phyloP scores from a whole-genome alignment of 2,888 invertebrate genomes.

The Octonoba sinensis region DNA sequence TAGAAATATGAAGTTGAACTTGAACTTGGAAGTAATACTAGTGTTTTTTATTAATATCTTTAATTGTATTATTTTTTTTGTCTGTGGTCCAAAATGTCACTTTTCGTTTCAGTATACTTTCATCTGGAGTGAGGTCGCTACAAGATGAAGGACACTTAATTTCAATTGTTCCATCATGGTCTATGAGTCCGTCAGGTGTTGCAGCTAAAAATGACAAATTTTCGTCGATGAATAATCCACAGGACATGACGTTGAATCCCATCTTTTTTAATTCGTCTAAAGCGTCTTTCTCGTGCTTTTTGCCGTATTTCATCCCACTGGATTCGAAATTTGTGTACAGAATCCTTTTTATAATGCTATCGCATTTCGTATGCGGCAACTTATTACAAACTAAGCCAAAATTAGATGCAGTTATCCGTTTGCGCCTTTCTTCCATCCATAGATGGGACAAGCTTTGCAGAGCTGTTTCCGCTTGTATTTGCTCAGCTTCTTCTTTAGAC shows the following conservation, averaged over 20 bases:
- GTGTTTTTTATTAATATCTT: not conserved
- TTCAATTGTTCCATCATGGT: not conserved
- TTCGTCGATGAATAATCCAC: not conserved
- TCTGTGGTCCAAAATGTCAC: conserved; percentile 1
- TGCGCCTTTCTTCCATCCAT: not conserved
- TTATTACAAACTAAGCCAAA: conserved; percentile 1
- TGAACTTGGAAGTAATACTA: conserved; percentile 8
- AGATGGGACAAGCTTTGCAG: not conserved
- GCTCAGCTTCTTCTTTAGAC: not conserved
- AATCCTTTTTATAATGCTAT: not conserved
- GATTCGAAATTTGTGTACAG: not conserved
- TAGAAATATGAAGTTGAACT: conserved; percentile 5
- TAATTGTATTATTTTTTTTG: not conserved
- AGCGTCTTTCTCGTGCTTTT: not conserved
- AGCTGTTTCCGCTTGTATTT: not conserved
- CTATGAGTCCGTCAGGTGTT: not conserved
- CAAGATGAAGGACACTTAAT: conserved; percentile 4
- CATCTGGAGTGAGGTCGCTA: not conserved
- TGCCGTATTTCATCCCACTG: not conserved
- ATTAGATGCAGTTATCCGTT: conserved; percentile 4
- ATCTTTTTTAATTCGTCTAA: not conserved
- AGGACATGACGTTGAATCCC: not conserved
- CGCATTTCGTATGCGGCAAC: conserved; percentile 2
- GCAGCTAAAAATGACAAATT: not conserved
- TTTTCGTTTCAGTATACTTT: not conserved